phyloP scores from a whole-genome alignment of 53 echinoderm and acorn worm species.

The Henricia sp. region DNA sequence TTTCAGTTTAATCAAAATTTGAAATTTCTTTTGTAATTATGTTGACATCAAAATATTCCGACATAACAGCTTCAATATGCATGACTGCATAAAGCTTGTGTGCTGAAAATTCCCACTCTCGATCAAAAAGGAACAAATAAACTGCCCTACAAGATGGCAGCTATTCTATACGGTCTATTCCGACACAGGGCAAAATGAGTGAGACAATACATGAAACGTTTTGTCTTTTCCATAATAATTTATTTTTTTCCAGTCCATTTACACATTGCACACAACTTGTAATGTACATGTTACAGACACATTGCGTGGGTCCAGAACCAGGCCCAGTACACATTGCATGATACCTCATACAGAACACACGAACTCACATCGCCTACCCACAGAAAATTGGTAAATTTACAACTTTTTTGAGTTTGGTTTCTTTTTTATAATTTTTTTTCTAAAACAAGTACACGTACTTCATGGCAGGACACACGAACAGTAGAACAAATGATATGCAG shows the following conservation, averaged over 20 bases:
- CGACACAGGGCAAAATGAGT: too few relatives aligned
- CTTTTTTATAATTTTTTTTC: not conserved
- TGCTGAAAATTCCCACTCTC: too few relatives aligned
- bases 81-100: too few relatives aligned
- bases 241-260: slow-evolving; percentile 74
- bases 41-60: too few relatives aligned
- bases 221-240: slow-evolving; percentile 66
- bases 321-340: slow-evolving; percentile 41
- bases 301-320: slow-evolving; percentile 40
- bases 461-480: slow-evolving; percentile 16
- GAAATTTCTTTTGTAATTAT: too few relatives aligned
- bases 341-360: slow-evolving; percentile 53
- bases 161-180: too few relatives aligned
- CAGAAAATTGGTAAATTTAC: slow-evolving; percentile 51
- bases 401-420: slow-evolving; percentile 17
- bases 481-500: slow-evolving; percentile 10
- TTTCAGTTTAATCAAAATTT: too few relatives aligned
- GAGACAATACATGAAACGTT: too few relatives aligned
- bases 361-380: slow-evolving; percentile 22
- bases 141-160: too few relatives aligned
- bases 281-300: slow-evolving; percentile 63
- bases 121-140: too few relatives aligned
- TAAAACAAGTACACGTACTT: slow-evolving; percentile 37
- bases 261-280: slow-evolving; percentile 83
- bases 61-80: too few relatives aligned